Evolutionary conservation across 2,888 invertebrate species (phyloP), one percentile per base, ranked within the genome.

Genomic region (Perdita meconis): DNA sequence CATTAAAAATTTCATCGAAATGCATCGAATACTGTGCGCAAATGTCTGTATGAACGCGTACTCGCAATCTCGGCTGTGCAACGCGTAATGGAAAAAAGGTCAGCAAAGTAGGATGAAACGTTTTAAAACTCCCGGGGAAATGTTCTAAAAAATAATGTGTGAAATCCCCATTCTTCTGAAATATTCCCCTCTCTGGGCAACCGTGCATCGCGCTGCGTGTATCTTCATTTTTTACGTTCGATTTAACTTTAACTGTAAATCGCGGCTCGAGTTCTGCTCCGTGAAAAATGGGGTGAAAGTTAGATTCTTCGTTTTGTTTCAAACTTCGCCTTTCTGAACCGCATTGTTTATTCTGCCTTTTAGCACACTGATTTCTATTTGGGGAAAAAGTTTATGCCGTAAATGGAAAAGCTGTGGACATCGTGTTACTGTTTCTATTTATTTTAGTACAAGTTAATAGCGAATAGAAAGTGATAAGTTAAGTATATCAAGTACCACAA

Each of bases 131-230:
- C n/a, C 26, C 12, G 24, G 1, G 19, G 13, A 30, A 57, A 57
- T 38, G 47, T 50, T 57, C 56, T 47, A n/a, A 16, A 57, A 57
- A 57, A 67, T 50, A 24, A 38, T 50, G 26, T 26, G 57, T 10
- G 26, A 50, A 57, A 67, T 67, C 38, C 44, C 26, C 26, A 34
- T 19, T 38, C 44, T 42, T 44, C 30, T 26, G 47, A 57, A 57
- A 57, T 66, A 66, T 56, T 66, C 47, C 36, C n/a, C 36, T 57
- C 1, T 13, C 16, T n/a, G 10, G 36, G 16, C 22, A 38, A 57
- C 57, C 24, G 34, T 50, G 42, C 26, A 34, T 3, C 16, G 10
- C 36, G 24, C 8, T 2, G 8, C 5, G 66, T 34, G 44, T 66
- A 57, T n/a, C 13, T 66, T 66, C 24, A 57, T 26, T n/a, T 6